These are phyloP conservation scores for Calephelis perditalis DNA, from an alignment of 2,888 invertebrate genomes.

Conservation along the genomic window DNA sequence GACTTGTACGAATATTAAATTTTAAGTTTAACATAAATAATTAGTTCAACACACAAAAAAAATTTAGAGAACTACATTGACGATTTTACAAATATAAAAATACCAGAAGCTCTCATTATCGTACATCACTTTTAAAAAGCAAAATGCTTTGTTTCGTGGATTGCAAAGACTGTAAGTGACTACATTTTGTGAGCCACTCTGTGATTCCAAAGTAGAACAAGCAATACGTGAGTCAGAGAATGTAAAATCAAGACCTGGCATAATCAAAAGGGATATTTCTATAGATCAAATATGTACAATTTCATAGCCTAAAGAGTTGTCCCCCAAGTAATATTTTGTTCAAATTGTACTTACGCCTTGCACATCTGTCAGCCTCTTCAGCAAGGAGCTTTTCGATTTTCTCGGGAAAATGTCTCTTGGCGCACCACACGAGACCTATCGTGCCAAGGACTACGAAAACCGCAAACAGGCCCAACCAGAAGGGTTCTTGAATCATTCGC, in stretches of 20 bases:
- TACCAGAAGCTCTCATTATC: background rate
- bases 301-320: constrained; percentile 51
- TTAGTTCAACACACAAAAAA: too few relatives aligned
- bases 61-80: too few relatives aligned
- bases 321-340: constrained; percentile 35
- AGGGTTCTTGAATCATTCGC: constrained; percentile 91
- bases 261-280: background rate
- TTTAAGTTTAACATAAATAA: too few relatives aligned
- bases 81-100: background rate
- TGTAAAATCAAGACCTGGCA: constrained; percentile 10
- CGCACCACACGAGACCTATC: constrained; percentile 90
- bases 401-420: constrained; percentile 91
- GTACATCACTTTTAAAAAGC: background rate
- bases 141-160: constrained; percentile 5
- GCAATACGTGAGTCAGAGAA: constrained; percentile 3
- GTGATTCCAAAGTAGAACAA: constrained; percentile 7
- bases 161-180: constrained; percentile 8
- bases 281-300: constrained; percentile 15
- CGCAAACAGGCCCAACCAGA: constrained; percentile 92
- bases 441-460: constrained; percentile 88
- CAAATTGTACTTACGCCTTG: constrained; percentile 77
- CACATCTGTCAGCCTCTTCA: constrained; percentile 86
- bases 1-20: too few relatives aligned
- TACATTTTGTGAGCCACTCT: constrained; percentile 6
- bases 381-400: constrained; percentile 90